phyloP scores from a whole-genome alignment of 1,140 invertebrate species.

The Drosophila ananassae region DNA sequence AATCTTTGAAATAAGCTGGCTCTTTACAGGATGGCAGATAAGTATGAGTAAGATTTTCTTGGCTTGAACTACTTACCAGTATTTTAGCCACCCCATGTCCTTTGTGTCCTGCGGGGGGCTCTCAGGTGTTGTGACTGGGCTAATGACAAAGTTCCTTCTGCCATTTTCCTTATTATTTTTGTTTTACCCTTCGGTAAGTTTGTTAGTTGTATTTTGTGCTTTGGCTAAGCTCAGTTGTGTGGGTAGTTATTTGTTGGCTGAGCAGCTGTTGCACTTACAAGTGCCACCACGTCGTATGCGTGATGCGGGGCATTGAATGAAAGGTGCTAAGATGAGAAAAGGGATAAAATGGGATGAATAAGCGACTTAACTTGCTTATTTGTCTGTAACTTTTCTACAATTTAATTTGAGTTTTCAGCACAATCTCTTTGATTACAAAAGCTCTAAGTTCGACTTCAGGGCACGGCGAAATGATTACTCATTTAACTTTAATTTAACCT shows the following conservation, averaged over 20 bases:
- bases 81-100: constrained; percentile 11
- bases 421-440: constrained; percentile 9
- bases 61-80: constrained; percentile 24
- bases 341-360: not conserved
- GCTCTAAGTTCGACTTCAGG: not conserved
- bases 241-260: constrained; percentile 19
- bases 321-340: not conserved
- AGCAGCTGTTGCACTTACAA: constrained; percentile 42
- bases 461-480: not conserved
- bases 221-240: constrained; percentile 13
- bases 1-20: not conserved
- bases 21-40: constrained; percentile 2
- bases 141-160: constrained; percentile 51
- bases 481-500: constrained; percentile 73
- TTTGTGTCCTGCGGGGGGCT: not conserved
- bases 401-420: constrained; percentile 2
- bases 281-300: constrained; percentile 31
- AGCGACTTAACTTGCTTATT: not conserved
- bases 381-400: not conserved
- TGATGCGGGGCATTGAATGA: constrained; percentile 2
- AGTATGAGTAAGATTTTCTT: not conserved
- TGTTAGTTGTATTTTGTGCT: constrained; percentile 8
- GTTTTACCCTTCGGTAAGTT: constrained; percentile 20
- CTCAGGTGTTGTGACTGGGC: constrained; percentile 37
- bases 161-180: constrained; percentile 1